phyloP scores from a whole-genome alignment of 2,888 invertebrate species.

The Andrena camellia region DNA sequence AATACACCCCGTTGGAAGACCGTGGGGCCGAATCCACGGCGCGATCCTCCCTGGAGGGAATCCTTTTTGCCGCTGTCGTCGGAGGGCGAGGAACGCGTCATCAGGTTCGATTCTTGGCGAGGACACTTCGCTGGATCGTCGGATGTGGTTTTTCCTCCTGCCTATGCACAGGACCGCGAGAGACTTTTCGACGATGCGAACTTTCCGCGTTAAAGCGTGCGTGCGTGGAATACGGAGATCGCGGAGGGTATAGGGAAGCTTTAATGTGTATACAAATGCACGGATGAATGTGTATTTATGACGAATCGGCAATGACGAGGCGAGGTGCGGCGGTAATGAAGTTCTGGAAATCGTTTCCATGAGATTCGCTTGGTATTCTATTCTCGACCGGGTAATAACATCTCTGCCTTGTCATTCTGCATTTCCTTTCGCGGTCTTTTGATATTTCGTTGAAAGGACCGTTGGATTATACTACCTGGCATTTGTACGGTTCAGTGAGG shows the following conservation, averaged over 20 bases:
- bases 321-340: too few relatives aligned
- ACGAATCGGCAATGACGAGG: too few relatives aligned
- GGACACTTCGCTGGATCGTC: background rate
- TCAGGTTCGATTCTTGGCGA: background rate
- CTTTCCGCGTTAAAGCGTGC: background rate
- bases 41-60: conserved; percentile 34
- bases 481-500: too few relatives aligned
- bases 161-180: background rate
- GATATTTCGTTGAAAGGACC: too few relatives aligned
- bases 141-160: background rate
- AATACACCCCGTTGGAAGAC: conserved; percentile 48
- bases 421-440: too few relatives aligned
- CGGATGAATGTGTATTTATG: too few relatives aligned
- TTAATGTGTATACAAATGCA: too few relatives aligned
- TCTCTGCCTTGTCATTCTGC: too few relatives aligned
- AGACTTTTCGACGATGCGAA: background rate
- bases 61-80: conserved; percentile 13
- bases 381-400: too few relatives aligned
- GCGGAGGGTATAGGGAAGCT: background rate
- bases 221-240: background rate
- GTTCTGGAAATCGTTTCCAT: background rate
- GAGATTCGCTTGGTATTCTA: conserved; percentile 33
- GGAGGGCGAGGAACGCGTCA: background rate
- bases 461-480: too few relatives aligned
- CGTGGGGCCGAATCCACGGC: conserved; percentile 15